Conservation (phyloP, 2,888 invertebrate species). For the Agriopis marginaria region DNA sequence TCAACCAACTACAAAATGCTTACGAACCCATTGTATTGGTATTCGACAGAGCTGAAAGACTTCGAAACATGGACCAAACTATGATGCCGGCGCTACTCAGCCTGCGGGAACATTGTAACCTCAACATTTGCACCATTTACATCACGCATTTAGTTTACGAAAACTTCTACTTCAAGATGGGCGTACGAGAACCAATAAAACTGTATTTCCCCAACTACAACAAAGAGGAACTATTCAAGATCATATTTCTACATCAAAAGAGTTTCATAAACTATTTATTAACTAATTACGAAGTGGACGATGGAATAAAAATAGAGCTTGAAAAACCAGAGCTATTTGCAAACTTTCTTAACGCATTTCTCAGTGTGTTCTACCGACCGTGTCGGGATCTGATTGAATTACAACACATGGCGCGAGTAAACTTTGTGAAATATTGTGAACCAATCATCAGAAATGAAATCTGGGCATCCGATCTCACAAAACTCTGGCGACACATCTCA, state of each 20-base stretch:
- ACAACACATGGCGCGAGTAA: slow-evolving; percentile 91
- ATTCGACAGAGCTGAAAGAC: slow-evolving; percentile 93
- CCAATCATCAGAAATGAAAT: slow-evolving; percentile 90
- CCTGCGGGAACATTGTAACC: slow-evolving; percentile 89
- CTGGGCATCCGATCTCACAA: slow-evolving; percentile 87
- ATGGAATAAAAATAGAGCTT: slow-evolving; percentile 64
- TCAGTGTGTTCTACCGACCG: slow-evolving; percentile 93
- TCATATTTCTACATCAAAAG: slow-evolving; percentile 74
- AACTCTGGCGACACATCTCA: slow-evolving; percentile 93
- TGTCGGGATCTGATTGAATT: slow-evolving; percentile 95
- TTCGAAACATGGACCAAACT: slow-evolving; percentile 91
- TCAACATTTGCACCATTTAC: slow-evolving; percentile 91
- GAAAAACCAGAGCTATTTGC: slow-evolving; percentile 88
- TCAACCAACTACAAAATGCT: slow-evolving; percentile 69
- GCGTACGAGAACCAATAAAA: slow-evolving; percentile 89
- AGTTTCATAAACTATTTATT: slow-evolving; percentile 67
- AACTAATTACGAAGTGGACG: slow-evolving; percentile 60
- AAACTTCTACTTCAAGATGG: slow-evolving; percentile 91
- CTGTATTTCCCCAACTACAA: slow-evolving; percentile 93
- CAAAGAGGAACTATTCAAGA: slow-evolving; percentile 88
- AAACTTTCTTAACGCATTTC: slow-evolving; percentile 93
- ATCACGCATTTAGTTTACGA: slow-evolving; percentile 93
- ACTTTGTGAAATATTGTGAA: slow-evolving; percentile 92
- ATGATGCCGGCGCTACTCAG: slow-evolving; percentile 90
- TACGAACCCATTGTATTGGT: slow-evolving; percentile 87